phyloP scores from a whole-genome alignment of 2,113 vertebrate species.

The Misgurnus anguillicaudatus region DNA sequence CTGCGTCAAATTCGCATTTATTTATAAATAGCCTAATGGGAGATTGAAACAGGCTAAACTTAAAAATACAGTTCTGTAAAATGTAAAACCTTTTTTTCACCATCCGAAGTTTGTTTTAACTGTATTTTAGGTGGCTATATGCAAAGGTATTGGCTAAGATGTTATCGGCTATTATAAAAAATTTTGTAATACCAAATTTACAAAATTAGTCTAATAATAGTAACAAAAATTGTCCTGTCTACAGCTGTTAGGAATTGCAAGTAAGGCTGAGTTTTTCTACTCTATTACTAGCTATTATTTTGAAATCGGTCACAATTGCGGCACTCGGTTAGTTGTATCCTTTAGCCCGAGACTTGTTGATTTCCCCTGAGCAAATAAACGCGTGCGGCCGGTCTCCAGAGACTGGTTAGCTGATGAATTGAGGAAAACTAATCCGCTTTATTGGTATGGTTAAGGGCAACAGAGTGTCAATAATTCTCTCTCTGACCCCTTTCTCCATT shows the following conservation, averaged over 20 bases:
- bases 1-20: too few relatives aligned
- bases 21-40: background rate
- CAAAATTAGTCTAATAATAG: too few relatives aligned
- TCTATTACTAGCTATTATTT: conserved; percentile 58
- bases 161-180: background rate
- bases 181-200: background rate
- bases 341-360: conserved; percentile 90
- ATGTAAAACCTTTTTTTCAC: too few relatives aligned
- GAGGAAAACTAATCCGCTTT: conserved; percentile 98
- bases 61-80: too few relatives aligned
- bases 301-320: conserved; percentile 73
- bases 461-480: conserved; percentile 91
- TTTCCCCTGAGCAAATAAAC: conserved; percentile 94
- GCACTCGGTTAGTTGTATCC: conserved; percentile 70
- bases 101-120: too few relatives aligned
- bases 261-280: conserved; percentile 43
- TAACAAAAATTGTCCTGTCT: background rate
- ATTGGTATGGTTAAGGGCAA: conserved; percentile 97
- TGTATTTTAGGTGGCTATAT: too few relatives aligned
- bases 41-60: background rate
- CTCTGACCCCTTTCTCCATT: conserved; percentile 93
- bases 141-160: background rate
- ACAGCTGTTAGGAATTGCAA: background rate
- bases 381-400: conserved; percentile 79
- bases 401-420: conserved; percentile 91